Evolutionary conservation across 2,888 invertebrate species (phyloP).

Genomic region (Hemistola chrysoprasaria): DNA sequence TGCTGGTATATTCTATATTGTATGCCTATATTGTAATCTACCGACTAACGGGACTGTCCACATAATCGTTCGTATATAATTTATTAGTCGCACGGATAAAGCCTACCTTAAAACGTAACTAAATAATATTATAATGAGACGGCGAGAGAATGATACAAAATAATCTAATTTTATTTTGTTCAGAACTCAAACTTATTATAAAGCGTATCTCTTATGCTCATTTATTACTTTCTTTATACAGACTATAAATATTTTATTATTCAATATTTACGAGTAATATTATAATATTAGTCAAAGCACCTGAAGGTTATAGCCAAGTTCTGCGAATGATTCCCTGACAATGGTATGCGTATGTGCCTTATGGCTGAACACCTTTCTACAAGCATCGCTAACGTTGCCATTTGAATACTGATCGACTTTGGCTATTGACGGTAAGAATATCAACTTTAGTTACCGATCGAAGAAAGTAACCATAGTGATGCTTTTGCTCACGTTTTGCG

Average conservation of each 20-base stretch:
- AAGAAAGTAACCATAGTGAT: slow-evolving; percentile 22
- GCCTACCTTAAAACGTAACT: too few species aligned
- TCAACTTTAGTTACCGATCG: too few species aligned
- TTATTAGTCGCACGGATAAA: too few species aligned
- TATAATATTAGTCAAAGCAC: slow-evolving; percentile 63
- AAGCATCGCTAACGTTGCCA: slow-evolving; percentile 51
- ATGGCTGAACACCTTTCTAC: slow-evolving; percentile 81
- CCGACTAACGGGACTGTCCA: background rate
- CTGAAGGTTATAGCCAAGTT: slow-evolving; percentile 68
- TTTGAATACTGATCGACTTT: slow-evolving; percentile 62
- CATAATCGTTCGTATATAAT: too few species aligned
- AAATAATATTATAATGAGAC: too few species aligned
- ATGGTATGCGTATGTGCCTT: slow-evolving; percentile 65
- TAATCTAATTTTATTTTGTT: too few species aligned
- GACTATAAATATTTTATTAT: slow-evolving; percentile 27
- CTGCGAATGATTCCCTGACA: slow-evolving; percentile 68
- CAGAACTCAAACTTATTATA: slow-evolving; percentile 11
- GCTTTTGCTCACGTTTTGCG: slow-evolving; percentile 24
- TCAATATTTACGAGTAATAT: slow-evolving; percentile 50
- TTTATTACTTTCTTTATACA: slow-evolving; percentile 28
- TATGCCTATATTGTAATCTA: background rate
- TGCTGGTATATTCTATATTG: slow-evolving; percentile 2
- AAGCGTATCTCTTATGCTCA: slow-evolving; percentile 22
- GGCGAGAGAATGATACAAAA: too few species aligned
- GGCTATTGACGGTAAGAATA: slow-evolving; percentile 27